phyloP scores from a whole-genome alignment of 2,888 invertebrate species.

The Leptinotarsa tumamoca region DNA sequence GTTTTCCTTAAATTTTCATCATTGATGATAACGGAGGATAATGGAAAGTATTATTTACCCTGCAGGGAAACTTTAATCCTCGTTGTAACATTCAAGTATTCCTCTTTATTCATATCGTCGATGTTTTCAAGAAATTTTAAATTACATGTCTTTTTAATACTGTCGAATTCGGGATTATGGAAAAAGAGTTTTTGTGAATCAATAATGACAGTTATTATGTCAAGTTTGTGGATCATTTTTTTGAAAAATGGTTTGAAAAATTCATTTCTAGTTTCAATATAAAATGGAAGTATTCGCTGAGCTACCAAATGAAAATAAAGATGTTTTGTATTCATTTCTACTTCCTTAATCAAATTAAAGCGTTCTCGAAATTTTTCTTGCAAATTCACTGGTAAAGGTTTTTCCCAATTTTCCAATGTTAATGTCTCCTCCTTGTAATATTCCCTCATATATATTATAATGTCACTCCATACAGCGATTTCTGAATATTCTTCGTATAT shows the following conservation, averaged over 20 bases:
- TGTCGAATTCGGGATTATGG: background rate
- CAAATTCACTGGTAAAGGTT: slow-evolving; percentile 16
- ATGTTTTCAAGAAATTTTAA: background rate
- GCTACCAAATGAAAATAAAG: background rate
- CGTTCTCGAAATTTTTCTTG: slow-evolving; percentile 15
- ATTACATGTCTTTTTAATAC: background rate
- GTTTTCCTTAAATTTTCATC: background rate
- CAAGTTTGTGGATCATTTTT: background rate
- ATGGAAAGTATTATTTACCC: background rate
- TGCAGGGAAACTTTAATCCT: background rate
- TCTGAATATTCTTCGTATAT: slow-evolving; percentile 26
- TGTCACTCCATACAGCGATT: slow-evolving; percentile 28
- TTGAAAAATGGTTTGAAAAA: background rate
- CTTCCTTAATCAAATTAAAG: background rate
- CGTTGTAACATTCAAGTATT: background rate
- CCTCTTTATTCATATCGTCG: background rate
- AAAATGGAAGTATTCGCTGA: background rate
- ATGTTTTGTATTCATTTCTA: background rate
- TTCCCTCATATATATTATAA: slow-evolving; percentile 21
- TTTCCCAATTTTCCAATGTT: slow-evolving; percentile 25
- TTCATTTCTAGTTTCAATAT: background rate
- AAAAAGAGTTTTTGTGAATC: background rate
- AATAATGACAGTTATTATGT: background rate
- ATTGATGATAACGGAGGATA: background rate
- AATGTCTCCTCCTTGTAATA: slow-evolving; percentile 6